Base-by-base conservation (phyloP, 2,797 vertebrate species). In the Microctenopoma stevenorrisi region DNA sequence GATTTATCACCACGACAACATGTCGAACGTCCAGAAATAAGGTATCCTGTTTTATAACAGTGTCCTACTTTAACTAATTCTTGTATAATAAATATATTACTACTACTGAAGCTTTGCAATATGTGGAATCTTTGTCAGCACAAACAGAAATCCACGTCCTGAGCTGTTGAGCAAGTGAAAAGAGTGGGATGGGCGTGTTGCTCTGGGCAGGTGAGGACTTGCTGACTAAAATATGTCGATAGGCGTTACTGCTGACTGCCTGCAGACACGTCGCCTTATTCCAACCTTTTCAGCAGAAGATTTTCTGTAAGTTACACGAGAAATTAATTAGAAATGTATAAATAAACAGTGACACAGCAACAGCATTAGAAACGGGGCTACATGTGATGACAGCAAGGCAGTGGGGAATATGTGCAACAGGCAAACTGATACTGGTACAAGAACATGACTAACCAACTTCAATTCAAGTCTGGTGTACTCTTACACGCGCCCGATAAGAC, bases 141-240 rank as follows among this genome's bases (percentile, higher is more conserved):
- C 28, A 26, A 15, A 4, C 30, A 35, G 14, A 57, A 33, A 57
- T 54, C 55, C 18, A 46, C 10, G n/a, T 55, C 28, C 18, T n/a
- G 1, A 56, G n/a, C 2, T 25, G 30, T 26, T 54, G 46, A 28
- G 35, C 40, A 59, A 61, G 2, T 58, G 15, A 40, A 26, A 57
- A 43, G 22, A 14, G 13, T 33, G n/a, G 30, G 52, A 59, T 1
- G 26, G 5, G 10, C 14, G 1, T 15, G 18, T 46, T n/a, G 9
- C 4, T 46, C 35, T 12, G 4, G 55, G 44, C 87, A 68, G 65
- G 89, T 71, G 60, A 38, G 49, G 64, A 76, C 88, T 18, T 69
- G 89, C 49, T 49, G 48, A 33, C 60, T 55, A 51, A 81, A 42
- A 30, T 60, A 79, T 80, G 76, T n/a, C 11, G 26, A 14, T 28